Evolutionary conservation across 2,113 vertebrate species (phyloP), one percentile per base, ranked within the genome.

Genomic region (Serilophus lunatus): DNA sequence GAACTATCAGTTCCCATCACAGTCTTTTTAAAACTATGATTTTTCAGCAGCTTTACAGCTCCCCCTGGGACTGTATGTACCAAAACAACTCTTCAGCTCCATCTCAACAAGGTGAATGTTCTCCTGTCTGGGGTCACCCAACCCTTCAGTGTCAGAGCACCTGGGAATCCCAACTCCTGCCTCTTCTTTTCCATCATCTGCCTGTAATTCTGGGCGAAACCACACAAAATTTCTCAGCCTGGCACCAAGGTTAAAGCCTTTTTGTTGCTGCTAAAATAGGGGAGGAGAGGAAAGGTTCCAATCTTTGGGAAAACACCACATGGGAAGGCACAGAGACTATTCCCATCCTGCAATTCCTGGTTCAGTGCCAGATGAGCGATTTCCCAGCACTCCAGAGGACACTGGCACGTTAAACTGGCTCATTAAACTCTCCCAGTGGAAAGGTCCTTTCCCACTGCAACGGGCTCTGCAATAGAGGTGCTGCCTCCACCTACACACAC

Each of bases 321-420:
- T 69, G 36, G 91, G 47, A 91, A 88, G 64, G 31, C 66, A 35
- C 36, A 8, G 47, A 68, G 79, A 57, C 72, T 33, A 29, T 57
- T 0, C 0, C 69, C 64, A 57, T n/a, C 83, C 79, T 33, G 57
- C 57, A 10, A 35, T 29, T 35, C 26, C 6, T 3, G 0, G 44
- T 36, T 31, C n/a, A 42, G 79, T 77, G 79, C 75, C 88, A 85
- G 53, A 13, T 35, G 24, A 72, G n/a, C 4, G 1, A 69, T 86
- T 85, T 86, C 76, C 31, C 76, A 88, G 76, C 28, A 1, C 76
- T n/a, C 53, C 64, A 40, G 53, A 66, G 75, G 59, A 81, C 61
- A 61, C 59, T 29, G 68, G 86, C 72, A 83, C 74, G 19, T 54
- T 7, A 9, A 23, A 47, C 6, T 60, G 72, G 61, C 72, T 65